phyloP scores from a whole-genome alignment of 2,113 vertebrate genomes.

The Miniopterus natalensis region DNA sequence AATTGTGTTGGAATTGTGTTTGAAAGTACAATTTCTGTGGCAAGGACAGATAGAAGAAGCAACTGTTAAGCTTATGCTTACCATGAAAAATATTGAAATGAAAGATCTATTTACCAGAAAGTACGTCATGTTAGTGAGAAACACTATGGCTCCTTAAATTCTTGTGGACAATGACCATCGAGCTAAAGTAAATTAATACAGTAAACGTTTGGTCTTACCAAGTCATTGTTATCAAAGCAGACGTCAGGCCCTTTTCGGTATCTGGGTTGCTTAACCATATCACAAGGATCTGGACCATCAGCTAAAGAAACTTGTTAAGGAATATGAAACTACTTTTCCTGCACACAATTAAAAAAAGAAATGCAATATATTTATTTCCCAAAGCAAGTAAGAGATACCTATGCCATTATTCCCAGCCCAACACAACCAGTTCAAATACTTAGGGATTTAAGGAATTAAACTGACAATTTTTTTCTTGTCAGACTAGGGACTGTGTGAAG shows the following conservation, averaged over 20 bases:
- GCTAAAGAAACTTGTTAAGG: conserved; percentile 92
- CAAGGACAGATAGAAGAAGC: conserved; percentile 86
- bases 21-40: conserved; percentile 88
- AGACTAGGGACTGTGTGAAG: neutral
- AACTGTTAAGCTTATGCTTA: conserved; percentile 83
- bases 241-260: conserved; percentile 97
- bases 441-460: neutral
- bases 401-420: neutral
- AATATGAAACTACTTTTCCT: neutral
- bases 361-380: neutral
- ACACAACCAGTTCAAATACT: neutral
- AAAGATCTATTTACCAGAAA: conserved; percentile 81
- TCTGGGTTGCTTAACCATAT: conserved; percentile 95
- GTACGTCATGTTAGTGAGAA: conserved; percentile 76
- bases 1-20: conserved; percentile 88
- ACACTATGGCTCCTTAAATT: conserved; percentile 49
- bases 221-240: conserved; percentile 96
- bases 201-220: conserved; percentile 89
- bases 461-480: neutral
- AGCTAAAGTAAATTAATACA: neutral
- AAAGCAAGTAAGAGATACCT: neutral
- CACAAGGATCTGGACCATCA: conserved; percentile 96
- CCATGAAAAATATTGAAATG: conserved; percentile 82
- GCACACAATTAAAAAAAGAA: neutral
- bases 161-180: neutral